Base-by-base conservation (phyloP, 2,113 vertebrate species). In the Lampris incognitus region DNA sequence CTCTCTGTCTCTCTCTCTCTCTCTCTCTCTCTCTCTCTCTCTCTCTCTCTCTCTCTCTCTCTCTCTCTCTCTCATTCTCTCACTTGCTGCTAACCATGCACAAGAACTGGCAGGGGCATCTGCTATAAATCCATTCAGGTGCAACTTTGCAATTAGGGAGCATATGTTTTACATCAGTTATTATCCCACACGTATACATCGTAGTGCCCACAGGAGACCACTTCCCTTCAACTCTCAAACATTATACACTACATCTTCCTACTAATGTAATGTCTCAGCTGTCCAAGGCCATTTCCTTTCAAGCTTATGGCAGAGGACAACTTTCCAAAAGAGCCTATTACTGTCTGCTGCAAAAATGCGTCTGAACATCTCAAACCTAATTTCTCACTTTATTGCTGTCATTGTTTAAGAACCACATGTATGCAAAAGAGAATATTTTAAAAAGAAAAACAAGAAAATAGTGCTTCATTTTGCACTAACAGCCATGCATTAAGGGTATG, bases 231-330 rank as follows among this genome's bases (percentile, higher is more conserved):
- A 38, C 69, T 69, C 54, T 11, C 48, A 65, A 61, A 36, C 63
- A 69, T 74, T 77, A 65, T 39, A 71, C 41, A 37, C 57, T 36
- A 7, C 62, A 71, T 82, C 54, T 64, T 73, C 55, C 66, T 48
- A 58, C 37, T 46, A 24, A 24, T 24, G 24, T 24, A 24, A 64
- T 72, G 71, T 78, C 60, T 62, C 59, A 52, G 24, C 70, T 69
- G 24, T 24, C 51, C 42, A 57, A 46, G 66, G 55, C 58, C 3
- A 54, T 72, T 59, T 72, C 75, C 66, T 64, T 82, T 76, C 56
- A 38, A 67, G 74, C 79, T 78, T 75, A 78, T 67, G 64, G 65
- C 72, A 75, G 84, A 78, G 64, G 72, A 68, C 67, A 59, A 57
- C 72, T 60, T 66, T 69, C 67, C 69, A 49, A 69, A 24, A 66